Conservation (phyloP, 2,113 vertebrate genomes). For the Cervus canadensis region DNA sequence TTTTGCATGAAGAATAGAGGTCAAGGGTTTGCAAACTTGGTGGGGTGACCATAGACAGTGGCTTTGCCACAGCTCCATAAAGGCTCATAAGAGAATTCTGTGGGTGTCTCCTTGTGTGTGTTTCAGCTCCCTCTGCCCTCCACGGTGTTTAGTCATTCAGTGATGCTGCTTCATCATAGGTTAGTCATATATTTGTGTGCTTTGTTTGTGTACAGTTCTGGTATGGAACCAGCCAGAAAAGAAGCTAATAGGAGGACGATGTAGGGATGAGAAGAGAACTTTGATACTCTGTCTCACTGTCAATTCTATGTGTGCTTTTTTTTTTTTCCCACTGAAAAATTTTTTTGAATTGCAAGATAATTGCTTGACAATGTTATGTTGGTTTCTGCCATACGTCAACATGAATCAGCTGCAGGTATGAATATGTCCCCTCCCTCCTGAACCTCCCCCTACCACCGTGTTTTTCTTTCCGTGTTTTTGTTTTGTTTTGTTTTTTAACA, state of each 20-base stretch:
- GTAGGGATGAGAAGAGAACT: neutral
- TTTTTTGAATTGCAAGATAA: neutral
- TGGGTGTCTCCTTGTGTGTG: neutral
- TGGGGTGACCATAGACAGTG: neutral
- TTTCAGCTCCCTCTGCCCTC: neutral
- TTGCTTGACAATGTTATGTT: neutral
- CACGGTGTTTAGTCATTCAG: neutral
- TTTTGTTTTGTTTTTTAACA: neutral
- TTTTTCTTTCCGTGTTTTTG: neutral
- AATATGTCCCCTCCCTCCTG: neutral
- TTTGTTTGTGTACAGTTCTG: neutral
- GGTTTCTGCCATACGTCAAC: neutral
- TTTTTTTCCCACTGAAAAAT: neutral
- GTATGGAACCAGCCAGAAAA: neutral
- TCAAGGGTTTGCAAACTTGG: neutral
- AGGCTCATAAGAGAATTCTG: neutral
- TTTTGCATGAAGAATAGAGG: neutral
- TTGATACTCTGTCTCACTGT: neutral
- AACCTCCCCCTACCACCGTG: neutral
- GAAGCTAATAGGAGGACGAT: neutral
- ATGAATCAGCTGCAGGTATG: neutral
- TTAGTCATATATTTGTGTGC: neutral
- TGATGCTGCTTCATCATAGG: neutral
- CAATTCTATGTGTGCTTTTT: neutral
- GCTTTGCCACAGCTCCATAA: neutral